Evolutionary conservation across 2,888 invertebrate species (phyloP), one percentile per base, ranked within the genome.

Genomic region (Harpalus rubripes): DNA sequence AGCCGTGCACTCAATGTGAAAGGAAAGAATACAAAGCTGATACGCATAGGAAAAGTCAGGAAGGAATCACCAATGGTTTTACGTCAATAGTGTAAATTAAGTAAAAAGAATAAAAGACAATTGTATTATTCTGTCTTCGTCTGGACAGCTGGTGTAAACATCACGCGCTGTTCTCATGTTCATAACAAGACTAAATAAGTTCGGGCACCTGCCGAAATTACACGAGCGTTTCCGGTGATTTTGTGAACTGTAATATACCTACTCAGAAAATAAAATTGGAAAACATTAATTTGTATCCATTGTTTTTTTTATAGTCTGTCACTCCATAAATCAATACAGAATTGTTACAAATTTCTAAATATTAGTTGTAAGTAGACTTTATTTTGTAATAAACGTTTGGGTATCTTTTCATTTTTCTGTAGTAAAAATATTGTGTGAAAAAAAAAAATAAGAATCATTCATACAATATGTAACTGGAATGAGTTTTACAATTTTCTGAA

Each of bases 201-300:
- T 79, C 79, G 41, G 61, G 63, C 80, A 80, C 44, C 80, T 80
- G 80, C 12, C 63, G 80, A 80, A 32, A 61, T 26, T n/a, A 39
- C 18, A 39, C 61, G 80, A 80, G 18, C 10, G 39, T 12, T 68
- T 81, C 68, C 81, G 63, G 82, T 82, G 32, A 52, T 44, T 72
- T 72, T 82, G 82, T 72, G 82, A 72, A 82, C 68, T 26, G 68
- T 58, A 32, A 32, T 32, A 72, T 32, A 22, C 72, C 72, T 44
- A 26, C 56, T 41, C 44, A 52, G 68, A 59, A 86, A 88, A 87
- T 87, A 88, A 87, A 88, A 86, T 86, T 86, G 86, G 90, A 91
- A 91, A 91, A 90, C 90, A 91, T 90, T 44, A 44, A 1, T 44
- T 90, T 91, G 90, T 90, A 91, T 91, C 90, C 90, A 91, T 90